phyloP scores from a whole-genome alignment of 1,140 invertebrate species.

The Zophobas atratus region DNA sequence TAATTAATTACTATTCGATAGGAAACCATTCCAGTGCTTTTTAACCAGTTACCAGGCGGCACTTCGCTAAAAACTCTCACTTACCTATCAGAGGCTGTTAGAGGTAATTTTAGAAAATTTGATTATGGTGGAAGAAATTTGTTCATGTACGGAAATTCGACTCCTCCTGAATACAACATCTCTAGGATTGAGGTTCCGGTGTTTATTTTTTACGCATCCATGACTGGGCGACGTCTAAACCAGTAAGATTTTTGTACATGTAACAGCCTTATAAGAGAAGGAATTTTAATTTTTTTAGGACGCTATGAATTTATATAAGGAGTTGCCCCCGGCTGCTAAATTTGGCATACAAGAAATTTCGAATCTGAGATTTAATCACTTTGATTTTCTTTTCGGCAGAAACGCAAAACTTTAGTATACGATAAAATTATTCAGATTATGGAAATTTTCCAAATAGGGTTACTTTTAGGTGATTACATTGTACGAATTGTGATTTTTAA shows the following conservation, averaged over 20 bases:
- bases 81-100: conserved; percentile 59
- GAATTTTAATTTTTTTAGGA: conserved; percentile 57
- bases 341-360: conserved; percentile 68
- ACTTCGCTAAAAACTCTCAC: conserved; percentile 62
- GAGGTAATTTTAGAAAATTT: conserved; percentile 60
- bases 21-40: conserved; percentile 64
- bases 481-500: not conserved
- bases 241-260: conserved; percentile 50
- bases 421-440: conserved; percentile 64
- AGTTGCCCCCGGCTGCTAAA: conserved; percentile 54
- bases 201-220: conserved; percentile 61
- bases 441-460: conserved; percentile 48
- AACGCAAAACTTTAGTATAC: conserved; percentile 75
- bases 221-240: conserved; percentile 62
- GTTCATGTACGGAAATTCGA: conserved; percentile 56
- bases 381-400: conserved; percentile 80
- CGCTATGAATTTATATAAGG: conserved; percentile 60
- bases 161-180: conserved; percentile 63
- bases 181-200: conserved; percentile 62
- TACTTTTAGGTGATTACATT: not conserved
- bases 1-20: conserved; percentile 47
- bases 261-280: not conserved
- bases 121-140: conserved; percentile 62
- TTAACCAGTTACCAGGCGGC: conserved; percentile 64
- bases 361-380: conserved; percentile 77